phyloP scores from a whole-genome alignment of 2,888 invertebrate species.

The Pristionchus japonicus region DNA sequence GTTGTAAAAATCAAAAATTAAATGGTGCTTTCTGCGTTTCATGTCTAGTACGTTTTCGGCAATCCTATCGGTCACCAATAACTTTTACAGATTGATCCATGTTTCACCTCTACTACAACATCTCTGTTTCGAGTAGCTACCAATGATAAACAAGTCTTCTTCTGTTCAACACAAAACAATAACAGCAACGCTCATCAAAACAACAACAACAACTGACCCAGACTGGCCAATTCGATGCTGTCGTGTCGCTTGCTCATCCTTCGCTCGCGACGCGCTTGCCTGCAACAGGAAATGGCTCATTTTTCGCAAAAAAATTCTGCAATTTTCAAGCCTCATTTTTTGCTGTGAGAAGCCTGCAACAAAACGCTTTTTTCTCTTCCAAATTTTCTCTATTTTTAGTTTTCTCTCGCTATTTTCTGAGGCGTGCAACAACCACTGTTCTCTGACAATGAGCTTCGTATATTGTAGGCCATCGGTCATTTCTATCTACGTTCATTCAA shows the following conservation, averaged over 20 bases:
- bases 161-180: neutral
- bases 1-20: neutral
- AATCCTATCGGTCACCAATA: no score
- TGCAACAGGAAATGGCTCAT: neutral
- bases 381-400: no score
- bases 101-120: neutral
- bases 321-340: neutral
- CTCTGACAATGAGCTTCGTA: no score
- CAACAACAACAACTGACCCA: conserved; percentile 33
- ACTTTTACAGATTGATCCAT: no score
- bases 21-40: neutral
- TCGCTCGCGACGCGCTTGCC: conserved; percentile 32
- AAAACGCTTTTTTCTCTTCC: no score
- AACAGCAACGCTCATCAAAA: neutral
- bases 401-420: no score
- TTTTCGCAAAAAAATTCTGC: neutral
- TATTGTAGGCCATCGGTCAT: no score
- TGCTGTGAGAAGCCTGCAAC: no score
- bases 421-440: no score
- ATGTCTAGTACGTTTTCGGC: neutral
- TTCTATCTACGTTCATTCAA: no score
- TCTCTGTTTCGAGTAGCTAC: neutral
- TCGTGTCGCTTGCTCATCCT: conserved; percentile 47
- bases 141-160: neutral
- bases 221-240: conserved; percentile 44